Evolutionary conservation across 2,888 invertebrate species (phyloP).

Genomic region (Euplagia quadripunctaria): DNA sequence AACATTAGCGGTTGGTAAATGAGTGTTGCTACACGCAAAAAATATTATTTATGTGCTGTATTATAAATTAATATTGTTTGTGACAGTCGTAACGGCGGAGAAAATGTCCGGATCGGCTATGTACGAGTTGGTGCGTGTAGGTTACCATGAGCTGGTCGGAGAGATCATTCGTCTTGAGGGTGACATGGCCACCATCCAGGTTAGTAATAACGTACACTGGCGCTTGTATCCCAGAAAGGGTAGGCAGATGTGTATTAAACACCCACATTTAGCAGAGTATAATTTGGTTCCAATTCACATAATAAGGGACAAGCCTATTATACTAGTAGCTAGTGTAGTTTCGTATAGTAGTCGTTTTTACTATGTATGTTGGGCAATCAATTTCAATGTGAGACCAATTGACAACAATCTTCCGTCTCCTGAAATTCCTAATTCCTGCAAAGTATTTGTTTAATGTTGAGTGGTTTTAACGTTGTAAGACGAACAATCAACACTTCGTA

Average conservation of each 20-base stretch:
- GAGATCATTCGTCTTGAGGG: constrained; percentile 99
- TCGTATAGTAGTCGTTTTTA: background rate
- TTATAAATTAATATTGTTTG: background rate
- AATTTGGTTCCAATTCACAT: no score
- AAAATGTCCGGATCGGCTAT: constrained; percentile 99
- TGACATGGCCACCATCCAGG: constrained; percentile 99
- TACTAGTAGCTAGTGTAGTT: background rate
- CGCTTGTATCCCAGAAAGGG: no score
- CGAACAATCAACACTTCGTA: no score
- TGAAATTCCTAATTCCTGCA: background rate
- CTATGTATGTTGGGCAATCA: background rate
- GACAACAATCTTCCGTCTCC: background rate
- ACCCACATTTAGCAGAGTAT: no score
- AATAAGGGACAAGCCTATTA: no score
- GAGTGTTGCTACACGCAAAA: background rate
- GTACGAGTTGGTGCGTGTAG: constrained; percentile 99
- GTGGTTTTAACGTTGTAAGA: no score
- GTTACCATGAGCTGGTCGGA: constrained; percentile 98
- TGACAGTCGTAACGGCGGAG: constrained; percentile 98
- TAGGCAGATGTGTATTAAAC: no score
- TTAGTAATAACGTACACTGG: constrained; percentile 66
- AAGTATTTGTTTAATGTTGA: background rate
- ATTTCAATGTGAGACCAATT: background rate
- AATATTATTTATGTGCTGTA: background rate
- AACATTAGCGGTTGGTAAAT: no score